A percentile compares a stretch with the other conserved stretches of the same genome.
Evolutionary conservation across 92 coral and sea anemone genomes (phyloP).

Genomic region (Porites divaricata): DNA sequence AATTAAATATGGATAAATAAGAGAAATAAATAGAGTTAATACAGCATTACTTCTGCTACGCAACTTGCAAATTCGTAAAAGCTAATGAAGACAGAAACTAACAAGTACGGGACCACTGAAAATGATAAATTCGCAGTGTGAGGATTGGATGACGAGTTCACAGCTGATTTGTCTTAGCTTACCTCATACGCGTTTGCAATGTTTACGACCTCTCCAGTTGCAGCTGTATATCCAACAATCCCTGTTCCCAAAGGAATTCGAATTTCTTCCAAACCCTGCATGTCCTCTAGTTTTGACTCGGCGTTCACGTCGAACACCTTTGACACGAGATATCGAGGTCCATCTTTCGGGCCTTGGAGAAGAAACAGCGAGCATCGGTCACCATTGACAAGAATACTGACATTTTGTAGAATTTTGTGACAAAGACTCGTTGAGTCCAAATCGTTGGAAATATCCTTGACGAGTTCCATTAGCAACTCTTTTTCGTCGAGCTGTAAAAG

Average conservation of each 20-base stretch:
- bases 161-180: constrained; percentile 25
- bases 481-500: constrained; percentile 97
- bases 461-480: constrained; percentile 98
- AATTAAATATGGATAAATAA: constrained; percentile 2
- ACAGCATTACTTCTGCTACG: not conserved
- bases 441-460: constrained; percentile 97
- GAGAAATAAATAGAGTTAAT: constrained; percentile 1
- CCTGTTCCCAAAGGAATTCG: constrained; percentile 99
- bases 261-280: constrained; percentile 95
- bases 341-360: constrained; percentile 94
- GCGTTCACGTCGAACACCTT: constrained; percentile 99
- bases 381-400: constrained; percentile 95
- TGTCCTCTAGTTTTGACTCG: constrained; percentile 96
- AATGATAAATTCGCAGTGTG: constrained; percentile 1
- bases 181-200: constrained; percentile 99
- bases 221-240: constrained; percentile 97
- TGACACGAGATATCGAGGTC: constrained; percentile 95
- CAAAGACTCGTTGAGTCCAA: constrained; percentile 93
- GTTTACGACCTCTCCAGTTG: constrained; percentile 97
- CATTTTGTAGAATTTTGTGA: constrained; percentile 99
- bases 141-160: not conserved
- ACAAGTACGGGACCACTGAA: not conserved
- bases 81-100: constrained; percentile 15
- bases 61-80: not conserved
- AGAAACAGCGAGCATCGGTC: constrained; percentile 99